Evolutionary conservation across 2,113 vertebrate species (phyloP).

Genomic region (Elaphurus davidianus): DNA sequence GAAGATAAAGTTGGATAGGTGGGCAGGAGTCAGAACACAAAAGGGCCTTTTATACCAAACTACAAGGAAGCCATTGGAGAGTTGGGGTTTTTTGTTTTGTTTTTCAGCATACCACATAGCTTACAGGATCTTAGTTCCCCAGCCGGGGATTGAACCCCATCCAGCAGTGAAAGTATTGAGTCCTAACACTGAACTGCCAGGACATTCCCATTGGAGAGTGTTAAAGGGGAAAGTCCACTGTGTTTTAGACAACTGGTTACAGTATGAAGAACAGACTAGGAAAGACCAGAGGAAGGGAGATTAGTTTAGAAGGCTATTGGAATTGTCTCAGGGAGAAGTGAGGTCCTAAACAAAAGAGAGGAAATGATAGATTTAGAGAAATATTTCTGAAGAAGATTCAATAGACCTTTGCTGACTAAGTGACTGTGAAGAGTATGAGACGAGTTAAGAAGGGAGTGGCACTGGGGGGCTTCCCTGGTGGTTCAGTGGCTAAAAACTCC

Average conservation of each 20-base stretch:
- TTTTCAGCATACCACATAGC: background rate
- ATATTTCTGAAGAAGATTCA: constrained; percentile 20
- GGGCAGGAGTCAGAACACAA: background rate
- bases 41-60: background rate
- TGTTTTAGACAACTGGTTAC: background rate
- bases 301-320: background rate
- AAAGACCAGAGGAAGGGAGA: background rate
- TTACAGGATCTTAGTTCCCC: background rate
- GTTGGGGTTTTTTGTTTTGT: background rate
- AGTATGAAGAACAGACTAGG: background rate
- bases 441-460: background rate
- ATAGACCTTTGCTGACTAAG: background rate
- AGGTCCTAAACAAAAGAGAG: constrained; percentile 13
- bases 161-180: background rate
- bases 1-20: background rate
- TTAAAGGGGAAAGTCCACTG: background rate
- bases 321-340: background rate
- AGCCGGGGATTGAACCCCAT: background rate
- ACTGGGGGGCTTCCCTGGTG: background rate
- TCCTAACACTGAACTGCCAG: background rate
- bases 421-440: background rate
- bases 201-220: background rate
- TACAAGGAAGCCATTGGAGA: background rate
- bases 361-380: background rate
- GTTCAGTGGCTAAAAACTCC: background rate